Percentiles rank a stretch among this genome's conserved stretches.
Evolutionary conservation across 2,797 vertebrate genomes (phyloP).

Genomic region (Chaenodraco wilsoni): DNA sequence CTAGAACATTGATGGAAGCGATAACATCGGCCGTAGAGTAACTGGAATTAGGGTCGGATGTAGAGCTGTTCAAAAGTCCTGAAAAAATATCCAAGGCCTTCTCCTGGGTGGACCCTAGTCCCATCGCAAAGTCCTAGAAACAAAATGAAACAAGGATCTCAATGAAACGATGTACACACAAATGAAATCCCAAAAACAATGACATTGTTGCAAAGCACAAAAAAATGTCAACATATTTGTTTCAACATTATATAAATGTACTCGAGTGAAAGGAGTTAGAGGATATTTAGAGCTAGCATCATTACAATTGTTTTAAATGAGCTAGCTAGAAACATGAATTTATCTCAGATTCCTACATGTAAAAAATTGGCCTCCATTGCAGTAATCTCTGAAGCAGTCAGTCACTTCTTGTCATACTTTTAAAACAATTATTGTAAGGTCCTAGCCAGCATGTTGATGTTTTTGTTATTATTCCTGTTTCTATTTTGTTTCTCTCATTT

Average conservation of each 20-base stretch:
- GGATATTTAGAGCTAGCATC: background rate
- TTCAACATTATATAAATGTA: background rate
- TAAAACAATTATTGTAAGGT: too few species aligned
- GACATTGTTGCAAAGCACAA: background rate
- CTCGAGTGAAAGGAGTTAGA: background rate
- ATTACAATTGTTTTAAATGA: background rate
- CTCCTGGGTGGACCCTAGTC: slow-evolving; percentile 68
- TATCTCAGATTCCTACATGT: background rate
- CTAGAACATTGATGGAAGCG: slow-evolving; percentile 66
- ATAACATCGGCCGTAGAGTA: slow-evolving; percentile 56
- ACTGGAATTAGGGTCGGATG: fast-evolving
- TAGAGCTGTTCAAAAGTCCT: slow-evolving; percentile 65
- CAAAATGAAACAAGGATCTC: background rate
- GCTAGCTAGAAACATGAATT: background rate
- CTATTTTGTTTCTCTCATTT: too few species aligned
- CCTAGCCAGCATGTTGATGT: too few species aligned
- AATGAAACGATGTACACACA: background rate
- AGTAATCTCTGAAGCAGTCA: background rate
- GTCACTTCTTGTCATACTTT: background rate
- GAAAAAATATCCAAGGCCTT: slow-evolving; percentile 70
- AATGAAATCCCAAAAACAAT: background rate
- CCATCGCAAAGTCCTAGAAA: slow-evolving; percentile 72
- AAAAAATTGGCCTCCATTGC: background rate
- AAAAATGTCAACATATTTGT: background rate
- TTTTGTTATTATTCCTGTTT: too few species aligned